These are phyloP conservation scores for Tragulus kanchil DNA, from an alignment of 2,113 vertebrate species.

Conservation along the genomic window DNA sequence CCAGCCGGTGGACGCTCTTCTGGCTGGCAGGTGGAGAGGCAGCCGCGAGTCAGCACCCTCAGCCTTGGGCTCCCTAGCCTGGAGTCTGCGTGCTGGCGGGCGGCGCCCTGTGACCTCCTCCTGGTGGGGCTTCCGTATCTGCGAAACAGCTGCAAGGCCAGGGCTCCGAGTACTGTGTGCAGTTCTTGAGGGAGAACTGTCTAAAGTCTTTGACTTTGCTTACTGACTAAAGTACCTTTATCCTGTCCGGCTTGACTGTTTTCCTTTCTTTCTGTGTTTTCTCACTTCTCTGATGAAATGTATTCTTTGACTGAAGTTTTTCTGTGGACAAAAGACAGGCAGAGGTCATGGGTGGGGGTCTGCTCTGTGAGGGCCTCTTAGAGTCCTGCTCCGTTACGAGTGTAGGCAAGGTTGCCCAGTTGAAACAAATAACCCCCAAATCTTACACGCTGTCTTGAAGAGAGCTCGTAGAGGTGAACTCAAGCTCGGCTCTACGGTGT, in stretches of 20 bases:
- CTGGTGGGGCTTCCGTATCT: neutral
- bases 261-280: neutral
- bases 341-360: neutral
- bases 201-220: neutral
- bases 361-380: neutral
- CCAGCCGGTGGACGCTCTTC: neutral
- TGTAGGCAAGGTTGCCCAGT: neutral
- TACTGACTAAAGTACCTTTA: neutral
- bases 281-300: neutral
- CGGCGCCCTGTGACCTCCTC: rapidly evolving
- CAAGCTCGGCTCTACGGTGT: neutral
- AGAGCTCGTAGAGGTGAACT: neutral
- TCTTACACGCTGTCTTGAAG: neutral
- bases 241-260: neutral
- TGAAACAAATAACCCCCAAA: neutral
- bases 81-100: neutral
- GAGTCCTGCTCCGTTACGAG: neutral
- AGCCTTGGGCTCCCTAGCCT: neutral
- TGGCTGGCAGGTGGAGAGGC: neutral
- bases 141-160: neutral
- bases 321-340: neutral
- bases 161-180: neutral
- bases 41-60: neutral
- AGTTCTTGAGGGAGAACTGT: neutral
- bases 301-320: neutral